phyloP scores from a whole-genome alignment of 2,797 vertebrate genomes.

The Vultur gryphus region DNA sequence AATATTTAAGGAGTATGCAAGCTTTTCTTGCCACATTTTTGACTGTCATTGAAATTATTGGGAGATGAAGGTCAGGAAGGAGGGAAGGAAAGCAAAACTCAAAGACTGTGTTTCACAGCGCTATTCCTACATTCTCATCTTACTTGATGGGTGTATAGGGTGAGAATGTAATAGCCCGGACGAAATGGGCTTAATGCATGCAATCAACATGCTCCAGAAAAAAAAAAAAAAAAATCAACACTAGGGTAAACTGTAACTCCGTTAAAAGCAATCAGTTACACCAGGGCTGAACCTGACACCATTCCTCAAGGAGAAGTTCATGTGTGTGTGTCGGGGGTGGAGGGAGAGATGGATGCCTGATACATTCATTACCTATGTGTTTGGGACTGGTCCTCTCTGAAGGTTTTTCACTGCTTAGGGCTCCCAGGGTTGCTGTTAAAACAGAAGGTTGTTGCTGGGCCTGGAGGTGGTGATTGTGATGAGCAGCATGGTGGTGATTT shows the following conservation, averaged over 20 bases:
- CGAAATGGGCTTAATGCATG: not conserved
- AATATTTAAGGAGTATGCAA: not conserved
- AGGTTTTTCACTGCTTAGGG: constrained; percentile 83
- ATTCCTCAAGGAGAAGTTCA: constrained; percentile 5
- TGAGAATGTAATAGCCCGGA: not conserved
- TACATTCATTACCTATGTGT: constrained; percentile 87
- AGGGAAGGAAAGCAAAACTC: not conserved
- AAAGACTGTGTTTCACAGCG: accelerated
- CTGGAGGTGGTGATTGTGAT: constrained; percentile 81
- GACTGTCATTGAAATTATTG: not conserved
- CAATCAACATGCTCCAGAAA: not conserved
- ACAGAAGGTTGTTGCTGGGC: constrained; percentile 81
- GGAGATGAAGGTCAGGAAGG: not conserved
- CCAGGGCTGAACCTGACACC: not conserved
- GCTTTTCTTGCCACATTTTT: not conserved
- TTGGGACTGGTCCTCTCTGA: constrained; percentile 88
- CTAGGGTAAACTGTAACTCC: not conserved
- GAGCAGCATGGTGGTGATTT: constrained; percentile 84
- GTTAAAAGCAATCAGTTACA: constrained; percentile 9
- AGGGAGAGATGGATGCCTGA: not conserved
- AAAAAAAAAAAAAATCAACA: accelerated
- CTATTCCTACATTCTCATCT: not conserved
- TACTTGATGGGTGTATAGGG: not conserved
- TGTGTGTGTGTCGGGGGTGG: not conserved
- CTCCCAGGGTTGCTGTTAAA: constrained; percentile 79